Percentiles rank a stretch among this genome's conserved stretches.
These are phyloP conservation scores for Hyposmocoma kahamanoa DNA, from an alignment of 1,140 invertebrate species.

Conservation along the genomic window DNA sequence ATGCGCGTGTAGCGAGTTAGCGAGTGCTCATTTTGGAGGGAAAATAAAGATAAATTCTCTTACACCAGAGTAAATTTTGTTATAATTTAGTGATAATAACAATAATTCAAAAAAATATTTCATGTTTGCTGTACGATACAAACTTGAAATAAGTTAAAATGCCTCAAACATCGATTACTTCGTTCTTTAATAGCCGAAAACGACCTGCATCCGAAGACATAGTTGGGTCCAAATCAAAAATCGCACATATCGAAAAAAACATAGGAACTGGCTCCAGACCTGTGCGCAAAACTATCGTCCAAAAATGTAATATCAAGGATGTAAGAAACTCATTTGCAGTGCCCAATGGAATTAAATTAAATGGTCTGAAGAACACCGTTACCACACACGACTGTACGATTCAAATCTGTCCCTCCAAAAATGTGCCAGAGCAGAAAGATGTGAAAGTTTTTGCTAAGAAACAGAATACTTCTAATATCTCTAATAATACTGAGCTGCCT, in stretches of 20 bases:
- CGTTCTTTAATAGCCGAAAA: slow-evolving; percentile 81
- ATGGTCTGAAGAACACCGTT: background rate
- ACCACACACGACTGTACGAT: background rate
- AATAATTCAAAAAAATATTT: background rate
- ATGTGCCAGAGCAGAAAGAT: slow-evolving; percentile 2
- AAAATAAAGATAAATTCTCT: no score
- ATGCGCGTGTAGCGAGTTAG: no score
- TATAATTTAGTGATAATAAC: slow-evolving; percentile 1
- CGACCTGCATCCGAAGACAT: slow-evolving; percentile 79
- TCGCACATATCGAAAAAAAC: slow-evolving; percentile 70
- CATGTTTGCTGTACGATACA: background rate
- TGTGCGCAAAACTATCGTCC: background rate
- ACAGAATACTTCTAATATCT: slow-evolving; percentile 36
- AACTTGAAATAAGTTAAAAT: slow-evolving; percentile 44
- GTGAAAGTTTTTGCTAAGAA: slow-evolving; percentile 40
- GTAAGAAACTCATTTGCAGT: no score
- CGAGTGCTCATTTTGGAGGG: slow-evolving; percentile 56
- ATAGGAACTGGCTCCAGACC: slow-evolving; percentile 4
- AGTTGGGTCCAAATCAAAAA: slow-evolving; percentile 74
- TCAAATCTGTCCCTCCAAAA: background rate
- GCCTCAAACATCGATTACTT: slow-evolving; percentile 81
- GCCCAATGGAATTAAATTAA: background rate
- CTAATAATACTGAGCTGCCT: slow-evolving; percentile 22
- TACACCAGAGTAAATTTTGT: background rate
- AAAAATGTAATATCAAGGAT: background rate